Percentiles rank a stretch among this genome's conserved stretches.
Conservation (phyloP, 2,113 vertebrate genomes). For the Butorides virescens region DNA sequence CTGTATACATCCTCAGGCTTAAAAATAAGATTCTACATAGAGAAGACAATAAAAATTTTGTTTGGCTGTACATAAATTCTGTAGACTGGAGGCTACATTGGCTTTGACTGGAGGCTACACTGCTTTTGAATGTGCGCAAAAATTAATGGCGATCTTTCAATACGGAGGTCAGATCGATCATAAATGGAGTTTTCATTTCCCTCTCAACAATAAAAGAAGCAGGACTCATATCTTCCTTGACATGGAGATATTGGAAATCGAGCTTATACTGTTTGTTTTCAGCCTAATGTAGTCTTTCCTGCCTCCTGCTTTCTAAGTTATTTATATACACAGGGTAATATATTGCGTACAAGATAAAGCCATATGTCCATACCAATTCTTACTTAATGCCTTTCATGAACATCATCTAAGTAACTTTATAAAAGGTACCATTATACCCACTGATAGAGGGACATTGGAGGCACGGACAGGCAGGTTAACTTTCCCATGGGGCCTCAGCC, state of each 20-base stretch:
- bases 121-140: not conserved
- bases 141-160: not conserved
- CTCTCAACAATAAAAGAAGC: not conserved
- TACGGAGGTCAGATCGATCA: not conserved
- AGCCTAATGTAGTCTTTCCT: not conserved
- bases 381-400: not conserved
- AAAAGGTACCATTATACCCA: not conserved
- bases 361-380: not conserved
- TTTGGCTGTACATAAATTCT: not conserved
- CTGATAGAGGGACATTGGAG: not conserved
- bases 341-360: not conserved
- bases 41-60: not conserved
- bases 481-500: not conserved
- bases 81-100: not conserved
- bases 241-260: not conserved
- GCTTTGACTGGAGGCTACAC: not conserved
- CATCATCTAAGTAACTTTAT: not conserved
- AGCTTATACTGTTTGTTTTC: not conserved
- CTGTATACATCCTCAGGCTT: not conserved
- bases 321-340: not conserved
- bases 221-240: not conserved
- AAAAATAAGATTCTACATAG: not conserved
- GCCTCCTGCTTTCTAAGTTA: not conserved
- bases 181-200: not conserved
- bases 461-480: not conserved